Evolutionary conservation across 2,888 invertebrate species (phyloP), one percentile per base, ranked within the genome.

Genomic region (Drosophila sordidula): DNA sequence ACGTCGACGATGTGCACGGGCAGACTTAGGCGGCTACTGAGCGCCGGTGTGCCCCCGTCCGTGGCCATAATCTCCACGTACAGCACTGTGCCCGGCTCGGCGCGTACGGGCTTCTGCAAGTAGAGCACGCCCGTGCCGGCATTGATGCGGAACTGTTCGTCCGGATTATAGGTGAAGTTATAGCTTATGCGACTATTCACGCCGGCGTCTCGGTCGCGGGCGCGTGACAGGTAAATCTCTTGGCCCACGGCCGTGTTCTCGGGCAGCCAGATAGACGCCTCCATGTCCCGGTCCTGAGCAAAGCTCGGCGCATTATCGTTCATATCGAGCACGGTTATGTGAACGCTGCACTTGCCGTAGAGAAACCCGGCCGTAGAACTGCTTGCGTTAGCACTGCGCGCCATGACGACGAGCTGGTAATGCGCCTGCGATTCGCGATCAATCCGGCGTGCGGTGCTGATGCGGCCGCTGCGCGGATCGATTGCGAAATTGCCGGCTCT

Each of bases 181-280:
- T 98, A 99, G 51, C 95, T 95, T 46, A 98, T 94, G 44, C 96
- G 94, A 85, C 97, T 96, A 91, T 98, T 98, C n/a, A 95, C 95
- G 6, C 97, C 98, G 0, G 96, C 95, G 92, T 99, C 99, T 52
- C 95, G 94, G 92, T 99, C 98, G 59, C 95, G 94, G 0, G 98
- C 98, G 87, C 96, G 94, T 1, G 98, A 96, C 78, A 97, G 94
- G 92, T 96, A 97, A 34, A 98, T 95, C 92, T 98, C 97, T 92
- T 98, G 97, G 0, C 98, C 98, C 36, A 98, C 97, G 18, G 98
- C 98, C 80, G 97, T 96, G 91, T 98, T 97, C 93, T 98, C 98
- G 14, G 95, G 94, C 63, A 98, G 93, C 70, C 94, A 93, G 46
- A 97, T 95, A 0, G 63, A 58, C 9, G 65, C 52, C 91, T 96